These are phyloP conservation scores for Parnassius glacialis DNA, from an alignment of 2,888 invertebrate genomes.

Conservation along the genomic window DNA sequence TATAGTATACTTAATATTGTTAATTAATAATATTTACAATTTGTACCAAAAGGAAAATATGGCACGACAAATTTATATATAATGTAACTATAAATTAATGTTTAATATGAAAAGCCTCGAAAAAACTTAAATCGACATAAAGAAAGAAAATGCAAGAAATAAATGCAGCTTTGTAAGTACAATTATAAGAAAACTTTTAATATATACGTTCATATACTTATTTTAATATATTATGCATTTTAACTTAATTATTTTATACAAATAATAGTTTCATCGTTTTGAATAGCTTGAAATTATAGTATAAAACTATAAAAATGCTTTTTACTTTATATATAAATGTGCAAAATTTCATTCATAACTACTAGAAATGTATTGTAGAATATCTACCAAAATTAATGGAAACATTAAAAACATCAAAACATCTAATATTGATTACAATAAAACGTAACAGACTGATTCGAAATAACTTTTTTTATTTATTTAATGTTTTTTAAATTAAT, in stretches of 20 bases:
- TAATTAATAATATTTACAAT: constrained; percentile 41
- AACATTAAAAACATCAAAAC: too few species aligned
- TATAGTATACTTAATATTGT: constrained; percentile 13
- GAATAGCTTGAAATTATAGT: too few species aligned
- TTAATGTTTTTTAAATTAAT: background rate
- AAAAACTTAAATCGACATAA: constrained; percentile 29
- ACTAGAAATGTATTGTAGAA: too few species aligned
- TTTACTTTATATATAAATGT: too few species aligned
- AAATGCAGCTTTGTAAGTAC: constrained; percentile 39
- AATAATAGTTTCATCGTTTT: too few species aligned
- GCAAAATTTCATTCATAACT: too few species aligned
- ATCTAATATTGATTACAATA: background rate
- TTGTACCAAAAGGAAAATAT: constrained; percentile 34
- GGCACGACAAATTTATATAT: constrained; percentile 31
- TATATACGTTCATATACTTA: background rate
- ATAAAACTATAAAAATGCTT: too few species aligned
- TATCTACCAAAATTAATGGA: too few species aligned
- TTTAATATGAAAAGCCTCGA: constrained; percentile 1
- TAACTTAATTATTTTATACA: too few species aligned
- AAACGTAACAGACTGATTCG: background rate
- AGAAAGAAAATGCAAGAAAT: constrained; percentile 34
- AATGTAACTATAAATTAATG: constrained; percentile 7
- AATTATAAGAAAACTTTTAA: background rate
- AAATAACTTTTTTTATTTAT: background rate
- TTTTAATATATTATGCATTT: background rate